phyloP scores from a whole-genome alignment of 2,888 invertebrate species.

The Dione juno region DNA sequence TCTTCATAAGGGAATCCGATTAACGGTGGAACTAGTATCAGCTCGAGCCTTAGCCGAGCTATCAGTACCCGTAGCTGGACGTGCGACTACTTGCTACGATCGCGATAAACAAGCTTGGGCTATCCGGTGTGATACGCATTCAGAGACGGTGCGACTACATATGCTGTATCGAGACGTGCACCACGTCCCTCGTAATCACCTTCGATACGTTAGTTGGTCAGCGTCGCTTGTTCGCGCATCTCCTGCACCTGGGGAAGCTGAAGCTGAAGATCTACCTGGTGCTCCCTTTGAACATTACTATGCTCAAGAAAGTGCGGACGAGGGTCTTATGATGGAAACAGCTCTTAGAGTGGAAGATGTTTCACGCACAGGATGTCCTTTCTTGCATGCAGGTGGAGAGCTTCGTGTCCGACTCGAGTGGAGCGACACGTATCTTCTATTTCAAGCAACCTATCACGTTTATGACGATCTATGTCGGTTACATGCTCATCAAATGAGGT shows the following conservation, averaged over 20 bases:
- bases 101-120: slow-evolving; percentile 92
- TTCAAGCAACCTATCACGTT: slow-evolving; percentile 91
- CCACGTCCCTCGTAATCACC: slow-evolving; percentile 90
- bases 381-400: slow-evolving; percentile 88
- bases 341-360: slow-evolving; percentile 88
- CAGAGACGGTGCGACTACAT: slow-evolving; percentile 88
- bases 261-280: slow-evolving; percentile 87
- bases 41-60: slow-evolving; percentile 85
- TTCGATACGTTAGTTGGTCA: slow-evolving; percentile 88
- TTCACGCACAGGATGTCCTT: slow-evolving; percentile 87
- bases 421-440: slow-evolving; percentile 91
- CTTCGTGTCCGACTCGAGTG: slow-evolving; percentile 91
- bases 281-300: slow-evolving; percentile 91
- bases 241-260: slow-evolving; percentile 84
- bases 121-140: slow-evolving; percentile 89
- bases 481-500: slow-evolving; percentile 94
- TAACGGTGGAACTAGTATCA: slow-evolving; percentile 89
- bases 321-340: slow-evolving; percentile 92
- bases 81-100: slow-evolving; percentile 88
- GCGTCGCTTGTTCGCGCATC: slow-evolving; percentile 85
- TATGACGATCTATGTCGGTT: slow-evolving; percentile 91
- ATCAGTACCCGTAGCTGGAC: slow-evolving; percentile 82
- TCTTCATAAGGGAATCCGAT: slow-evolving; percentile 85
- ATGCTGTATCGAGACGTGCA: slow-evolving; percentile 90
- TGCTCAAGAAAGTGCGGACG: slow-evolving; percentile 90